These are phyloP conservation scores for Sitodiplosis mosellana DNA, from an alignment of 1,140 invertebrate genomes.

Conservation along the genomic window DNA sequence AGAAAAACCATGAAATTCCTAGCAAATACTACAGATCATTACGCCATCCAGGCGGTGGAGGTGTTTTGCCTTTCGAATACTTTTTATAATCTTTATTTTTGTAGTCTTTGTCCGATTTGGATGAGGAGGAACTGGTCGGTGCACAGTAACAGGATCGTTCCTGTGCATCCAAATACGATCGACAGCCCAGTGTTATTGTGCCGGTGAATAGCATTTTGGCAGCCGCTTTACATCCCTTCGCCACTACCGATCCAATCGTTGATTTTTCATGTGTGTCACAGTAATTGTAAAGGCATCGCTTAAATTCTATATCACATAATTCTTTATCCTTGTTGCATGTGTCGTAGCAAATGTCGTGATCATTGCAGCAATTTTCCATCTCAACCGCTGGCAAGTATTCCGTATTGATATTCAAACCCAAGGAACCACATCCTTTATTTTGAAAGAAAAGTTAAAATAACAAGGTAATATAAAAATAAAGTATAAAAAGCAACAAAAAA, in stretches of 20 bases:
- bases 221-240: constrained; percentile 59
- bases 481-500: too few relatives aligned
- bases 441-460: too few relatives aligned
- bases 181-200: constrained; percentile 62
- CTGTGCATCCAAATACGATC: constrained; percentile 64
- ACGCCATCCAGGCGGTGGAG: too few relatives aligned
- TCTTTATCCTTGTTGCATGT: constrained; percentile 73
- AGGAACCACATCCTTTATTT: constrained; percentile 71
- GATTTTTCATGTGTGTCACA: constrained; percentile 50
- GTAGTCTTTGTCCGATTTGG: too few relatives aligned
- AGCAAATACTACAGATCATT: too few relatives aligned
- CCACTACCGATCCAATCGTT: constrained; percentile 36
- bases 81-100: too few relatives aligned
- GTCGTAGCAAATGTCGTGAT: constrained; percentile 78
- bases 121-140: too few relatives aligned
- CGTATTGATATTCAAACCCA: constrained; percentile 49
- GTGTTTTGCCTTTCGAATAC: too few relatives aligned
- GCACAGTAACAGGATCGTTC: constrained; percentile 57
- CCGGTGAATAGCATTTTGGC: constrained; percentile 68
- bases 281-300: constrained; percentile 63
- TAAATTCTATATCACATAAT: constrained; percentile 70
- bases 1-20: too few relatives aligned
- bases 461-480: too few relatives aligned
- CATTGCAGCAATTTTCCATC: constrained; percentile 70
- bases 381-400: constrained; percentile 54